A percentile compares a stretch with the other conserved stretches of the same genome.
These are phyloP conservation scores for Plodia interpunctella DNA, from an alignment of 1,140 invertebrate species.

Conservation along the genomic window DNA sequence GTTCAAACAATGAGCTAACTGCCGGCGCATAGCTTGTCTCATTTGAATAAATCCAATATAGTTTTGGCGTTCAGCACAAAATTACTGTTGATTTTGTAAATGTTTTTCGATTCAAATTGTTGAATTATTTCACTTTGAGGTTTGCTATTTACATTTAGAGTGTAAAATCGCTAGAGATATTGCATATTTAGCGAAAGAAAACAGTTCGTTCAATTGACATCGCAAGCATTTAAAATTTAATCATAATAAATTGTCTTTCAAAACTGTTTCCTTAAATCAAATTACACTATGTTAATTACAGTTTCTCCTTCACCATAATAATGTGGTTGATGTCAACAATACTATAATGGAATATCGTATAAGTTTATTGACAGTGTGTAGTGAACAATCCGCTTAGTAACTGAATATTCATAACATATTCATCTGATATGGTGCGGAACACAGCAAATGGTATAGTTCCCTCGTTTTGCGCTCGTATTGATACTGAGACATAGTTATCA, in stretches of 20 bases:
- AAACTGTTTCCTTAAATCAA: too few relatives aligned
- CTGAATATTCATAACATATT: conserved; percentile 48
- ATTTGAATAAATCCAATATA: conserved; percentile 9
- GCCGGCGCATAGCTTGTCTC: background rate
- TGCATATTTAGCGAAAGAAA: too few relatives aligned
- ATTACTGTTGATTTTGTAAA: background rate
- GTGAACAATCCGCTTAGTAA: conserved; percentile 13
- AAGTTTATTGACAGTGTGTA: conserved; percentile 17
- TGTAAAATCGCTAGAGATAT: too few relatives aligned
- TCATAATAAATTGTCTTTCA: too few relatives aligned
- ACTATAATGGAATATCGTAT: conserved; percentile 6
- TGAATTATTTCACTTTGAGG: too few relatives aligned
- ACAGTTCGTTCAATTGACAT: too few relatives aligned
- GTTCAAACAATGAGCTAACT: conserved; percentile 9
- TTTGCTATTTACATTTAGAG: too few relatives aligned
- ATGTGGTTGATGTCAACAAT: background rate
- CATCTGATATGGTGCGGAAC: conserved; percentile 8
- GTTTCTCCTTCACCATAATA: background rate
- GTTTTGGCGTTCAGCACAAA: background rate
- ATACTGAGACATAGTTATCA: conserved; percentile 22
- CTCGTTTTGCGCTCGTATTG: conserved; percentile 11
- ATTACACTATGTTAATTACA: background rate
- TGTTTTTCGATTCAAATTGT: background rate
- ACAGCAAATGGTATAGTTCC: conserved; percentile 13
- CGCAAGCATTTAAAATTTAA: too few relatives aligned